Conservation (phyloP, 2,113 vertebrate genomes). For the Myanophis thanlyinensis region DNA sequence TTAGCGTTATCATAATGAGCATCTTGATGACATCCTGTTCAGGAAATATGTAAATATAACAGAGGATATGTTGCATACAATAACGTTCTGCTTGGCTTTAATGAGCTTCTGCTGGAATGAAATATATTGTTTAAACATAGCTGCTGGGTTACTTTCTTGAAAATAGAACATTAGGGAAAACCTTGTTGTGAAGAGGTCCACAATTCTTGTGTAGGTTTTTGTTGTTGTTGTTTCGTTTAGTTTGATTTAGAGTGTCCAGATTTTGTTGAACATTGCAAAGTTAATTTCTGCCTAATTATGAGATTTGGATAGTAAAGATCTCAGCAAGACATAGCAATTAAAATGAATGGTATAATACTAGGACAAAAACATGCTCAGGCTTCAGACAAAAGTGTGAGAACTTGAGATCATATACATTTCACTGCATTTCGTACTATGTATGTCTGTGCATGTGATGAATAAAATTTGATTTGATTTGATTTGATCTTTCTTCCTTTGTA, state of each 20-base stretch:
- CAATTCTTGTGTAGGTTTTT: not conserved
- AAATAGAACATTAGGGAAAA: not conserved
- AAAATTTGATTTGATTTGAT: too few relatives aligned
- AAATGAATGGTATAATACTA: not conserved
- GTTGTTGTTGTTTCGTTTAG: not conserved
- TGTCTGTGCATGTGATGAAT: too few relatives aligned
- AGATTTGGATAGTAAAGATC: not conserved
- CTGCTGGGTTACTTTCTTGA: not conserved
- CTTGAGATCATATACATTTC: too few relatives aligned
- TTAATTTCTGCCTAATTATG: not conserved
- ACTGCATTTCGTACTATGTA: too few relatives aligned
- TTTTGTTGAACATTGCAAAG: not conserved
- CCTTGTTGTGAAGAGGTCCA: not conserved
- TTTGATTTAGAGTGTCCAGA: not conserved
- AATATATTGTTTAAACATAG: not conserved
- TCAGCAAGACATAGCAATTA: not conserved
- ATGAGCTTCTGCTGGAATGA: not conserved
- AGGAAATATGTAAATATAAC: constrained; percentile 14
- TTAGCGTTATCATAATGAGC: constrained; percentile 1
- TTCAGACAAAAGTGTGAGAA: not conserved
- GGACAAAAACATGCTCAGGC: not conserved
- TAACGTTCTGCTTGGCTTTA: constrained; percentile 11
- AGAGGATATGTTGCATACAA: constrained; percentile 5
- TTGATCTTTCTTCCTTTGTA: not conserved
- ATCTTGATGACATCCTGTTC: constrained; percentile 31